Conservation (phyloP, 2,888 invertebrate species). For the Agelastica alni region DNA sequence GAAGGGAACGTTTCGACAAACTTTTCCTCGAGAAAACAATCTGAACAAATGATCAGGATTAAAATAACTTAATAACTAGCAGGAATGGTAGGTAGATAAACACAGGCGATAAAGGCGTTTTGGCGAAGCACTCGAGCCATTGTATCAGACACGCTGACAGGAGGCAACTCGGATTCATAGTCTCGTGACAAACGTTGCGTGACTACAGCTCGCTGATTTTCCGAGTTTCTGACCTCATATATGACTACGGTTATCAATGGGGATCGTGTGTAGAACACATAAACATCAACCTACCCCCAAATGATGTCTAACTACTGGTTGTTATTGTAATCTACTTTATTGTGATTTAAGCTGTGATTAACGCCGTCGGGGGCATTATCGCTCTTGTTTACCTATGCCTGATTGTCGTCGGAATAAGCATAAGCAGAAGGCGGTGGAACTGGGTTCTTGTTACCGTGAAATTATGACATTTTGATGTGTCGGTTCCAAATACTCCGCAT, state of each 20-base stretch:
- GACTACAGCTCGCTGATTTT: conserved; percentile 42
- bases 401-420: conserved; percentile 21
- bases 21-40: not conserved
- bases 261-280: conserved; percentile 47
- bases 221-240: conserved; percentile 33
- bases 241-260: conserved; percentile 36
- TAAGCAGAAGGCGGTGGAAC: conserved; percentile 11
- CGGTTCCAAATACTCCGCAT: not conserved
- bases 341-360: conserved; percentile 40
- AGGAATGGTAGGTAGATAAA: conserved; percentile 23
- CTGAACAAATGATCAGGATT: conserved; percentile 19
- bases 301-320: conserved; percentile 39
- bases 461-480: not conserved
- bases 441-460: conserved; percentile 16
- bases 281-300: conserved; percentile 37
- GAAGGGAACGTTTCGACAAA: conserved; percentile 10
- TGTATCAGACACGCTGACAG: conserved; percentile 41
- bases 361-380: conserved; percentile 34
- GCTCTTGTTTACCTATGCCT: conserved; percentile 31
- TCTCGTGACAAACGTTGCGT: conserved; percentile 47
- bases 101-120: conserved; percentile 25
- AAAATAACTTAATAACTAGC: conserved; percentile 25
- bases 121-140: conserved; percentile 8
- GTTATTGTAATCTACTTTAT: conserved; percentile 45
- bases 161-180: conserved; percentile 45